phyloP scores from a whole-genome alignment of 1,140 invertebrate genomes.

The Dreissena polymorpha region DNA sequence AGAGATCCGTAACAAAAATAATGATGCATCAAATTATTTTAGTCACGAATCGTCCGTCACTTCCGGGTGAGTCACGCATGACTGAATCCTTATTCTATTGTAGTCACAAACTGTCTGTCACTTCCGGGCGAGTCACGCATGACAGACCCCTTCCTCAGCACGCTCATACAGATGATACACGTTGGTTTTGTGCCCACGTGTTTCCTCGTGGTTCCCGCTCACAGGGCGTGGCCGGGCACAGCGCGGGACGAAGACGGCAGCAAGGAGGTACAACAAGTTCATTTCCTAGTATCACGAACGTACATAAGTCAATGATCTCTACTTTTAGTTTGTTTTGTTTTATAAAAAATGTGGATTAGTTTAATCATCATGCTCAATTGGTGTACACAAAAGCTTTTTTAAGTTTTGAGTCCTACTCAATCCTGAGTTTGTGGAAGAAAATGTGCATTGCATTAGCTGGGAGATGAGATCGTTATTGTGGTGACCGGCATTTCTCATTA shows the following conservation, averaged over 20 bases:
- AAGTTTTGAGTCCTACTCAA: not conserved
- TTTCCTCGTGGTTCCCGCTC: slow-evolving; percentile 11
- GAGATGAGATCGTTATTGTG: no score
- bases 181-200: slow-evolving; percentile 23
- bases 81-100: slow-evolving; percentile 37
- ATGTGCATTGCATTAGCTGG: no score
- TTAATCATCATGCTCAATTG: no score
- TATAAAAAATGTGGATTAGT: no score
- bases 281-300: not conserved
- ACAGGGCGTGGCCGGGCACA: no score
- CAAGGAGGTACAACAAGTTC: slow-evolving; percentile 14
- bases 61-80: slow-evolving; percentile 18
- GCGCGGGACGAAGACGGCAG: not conserved
- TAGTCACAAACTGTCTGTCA: not conserved
- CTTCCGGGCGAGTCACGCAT: slow-evolving; percentile 19
- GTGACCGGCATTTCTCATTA: no score
- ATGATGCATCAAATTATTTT: no score
- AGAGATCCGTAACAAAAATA: no score
- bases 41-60: not conserved
- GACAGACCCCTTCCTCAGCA: slow-evolving; percentile 22
- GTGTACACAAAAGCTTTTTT: not conserved
- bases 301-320: not conserved
- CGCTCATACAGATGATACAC: slow-evolving; percentile 45
- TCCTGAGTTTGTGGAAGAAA: no score
- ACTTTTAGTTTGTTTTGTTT: not conserved